Percentiles rank a stretch among this genome's conserved stretches.
Evolutionary conservation across 1,140 invertebrate species (phyloP).

Genomic region (Penaeus chinensis): DNA sequence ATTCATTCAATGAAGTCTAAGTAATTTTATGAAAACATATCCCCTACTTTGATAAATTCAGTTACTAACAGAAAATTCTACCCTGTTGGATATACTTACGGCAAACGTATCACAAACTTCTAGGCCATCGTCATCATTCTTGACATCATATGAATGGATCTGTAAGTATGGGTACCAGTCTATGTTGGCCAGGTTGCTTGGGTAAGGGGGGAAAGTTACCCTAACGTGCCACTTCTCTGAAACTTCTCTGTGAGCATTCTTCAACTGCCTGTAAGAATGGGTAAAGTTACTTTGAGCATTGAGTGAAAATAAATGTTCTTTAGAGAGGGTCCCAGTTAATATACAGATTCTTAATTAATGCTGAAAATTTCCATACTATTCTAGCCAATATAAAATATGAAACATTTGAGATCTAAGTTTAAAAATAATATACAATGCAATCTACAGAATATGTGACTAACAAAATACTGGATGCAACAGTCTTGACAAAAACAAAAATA

Average conservation of each 20-base stretch:
- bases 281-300: conserved; percentile 9
- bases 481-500: too few relatives aligned
- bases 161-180: conserved; percentile 57
- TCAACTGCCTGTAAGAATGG: conserved; percentile 65
- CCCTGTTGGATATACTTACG: conserved; percentile 24
- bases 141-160: conserved; percentile 23
- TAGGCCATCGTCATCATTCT: conserved; percentile 18
- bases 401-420: too few relatives aligned
- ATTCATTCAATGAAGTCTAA: too few relatives aligned
- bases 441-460: too few relatives aligned
- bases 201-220: conserved; percentile 64
- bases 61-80: neutral
- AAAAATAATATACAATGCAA: too few relatives aligned
- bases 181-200: conserved; percentile 10
- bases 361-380: too few relatives aligned
- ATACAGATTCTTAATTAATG: neutral
- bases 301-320: neutral
- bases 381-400: too few relatives aligned
- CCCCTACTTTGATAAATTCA: neutral
- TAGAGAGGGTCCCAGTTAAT: neutral
- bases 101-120: conserved; percentile 38
- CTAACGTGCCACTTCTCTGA: conserved; percentile 51
- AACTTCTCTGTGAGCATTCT: conserved; percentile 61
- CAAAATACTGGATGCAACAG: too few relatives aligned
- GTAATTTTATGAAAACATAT: neutral